Conservation (phyloP, 2,113 vertebrate genomes). For the Thamnaconus septentrionalis region DNA sequence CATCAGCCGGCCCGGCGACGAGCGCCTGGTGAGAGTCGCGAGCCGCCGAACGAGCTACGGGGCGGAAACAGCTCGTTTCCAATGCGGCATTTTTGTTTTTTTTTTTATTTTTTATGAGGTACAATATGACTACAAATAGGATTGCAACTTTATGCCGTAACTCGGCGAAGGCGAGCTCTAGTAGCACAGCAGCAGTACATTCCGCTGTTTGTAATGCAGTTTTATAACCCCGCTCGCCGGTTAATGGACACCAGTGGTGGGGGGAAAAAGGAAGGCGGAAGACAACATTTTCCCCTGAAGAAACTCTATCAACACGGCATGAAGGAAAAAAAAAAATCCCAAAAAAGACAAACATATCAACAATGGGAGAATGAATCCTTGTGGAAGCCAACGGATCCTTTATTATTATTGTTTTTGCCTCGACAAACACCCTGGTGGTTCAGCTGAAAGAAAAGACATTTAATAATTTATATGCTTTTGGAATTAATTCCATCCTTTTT, state of each 20-base stretch:
- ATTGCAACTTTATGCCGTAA: slow-evolving; percentile 19
- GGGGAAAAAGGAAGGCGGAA: slow-evolving; percentile 6
- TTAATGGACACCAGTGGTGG: not conserved
- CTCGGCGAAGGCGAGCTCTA: slow-evolving; percentile 25
- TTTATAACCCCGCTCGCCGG: slow-evolving; percentile 7
- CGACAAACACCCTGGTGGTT: slow-evolving; percentile 56
- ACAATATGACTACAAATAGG: slow-evolving; percentile 31
- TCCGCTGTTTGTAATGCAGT: slow-evolving; percentile 15
- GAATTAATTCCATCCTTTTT: slow-evolving; percentile 46
- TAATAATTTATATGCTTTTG: slow-evolving; percentile 67
- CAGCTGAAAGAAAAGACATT: slow-evolving; percentile 58
- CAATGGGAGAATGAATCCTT: slow-evolving; percentile 48
- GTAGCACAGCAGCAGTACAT: slow-evolving; percentile 13
- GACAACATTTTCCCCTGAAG: slow-evolving; percentile 8
- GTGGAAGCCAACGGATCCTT: slow-evolving; percentile 60
- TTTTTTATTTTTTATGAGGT: slow-evolving; percentile 26
- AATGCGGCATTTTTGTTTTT: slow-evolving; percentile 20
- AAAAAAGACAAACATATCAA: slow-evolving; percentile 20
- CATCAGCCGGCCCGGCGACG: slow-evolving; percentile 23
- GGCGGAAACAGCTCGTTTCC: slow-evolving; percentile 24
- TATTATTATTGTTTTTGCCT: slow-evolving; percentile 47
- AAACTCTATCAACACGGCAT: slow-evolving; percentile 12
- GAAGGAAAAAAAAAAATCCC: not conserved
- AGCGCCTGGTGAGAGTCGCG: not conserved
- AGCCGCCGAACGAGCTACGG: slow-evolving; percentile 18